A percentile compares a stretch with the other conserved stretches of the same genome.
Conservation (phyloP, 2,888 invertebrate species). For the Tryphoninae sp. region DNA sequence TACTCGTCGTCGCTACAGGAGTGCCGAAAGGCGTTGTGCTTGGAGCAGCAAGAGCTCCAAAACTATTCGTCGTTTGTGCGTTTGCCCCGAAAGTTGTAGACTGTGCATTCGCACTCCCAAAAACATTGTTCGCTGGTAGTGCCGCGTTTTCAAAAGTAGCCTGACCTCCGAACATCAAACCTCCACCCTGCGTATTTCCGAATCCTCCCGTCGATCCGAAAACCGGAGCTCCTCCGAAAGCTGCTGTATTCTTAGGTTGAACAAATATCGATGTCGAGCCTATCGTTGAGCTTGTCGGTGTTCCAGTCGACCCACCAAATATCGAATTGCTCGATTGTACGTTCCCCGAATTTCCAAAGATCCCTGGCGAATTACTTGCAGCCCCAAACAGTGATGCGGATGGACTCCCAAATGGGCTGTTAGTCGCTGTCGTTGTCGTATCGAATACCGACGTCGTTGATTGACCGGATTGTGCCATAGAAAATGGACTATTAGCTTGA, state of each 20-base stretch:
- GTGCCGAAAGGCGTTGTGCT: constrained; percentile 50
- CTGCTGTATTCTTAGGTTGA: constrained; percentile 67
- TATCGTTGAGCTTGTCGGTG: constrained; percentile 43
- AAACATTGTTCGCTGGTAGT: constrained; percentile 73
- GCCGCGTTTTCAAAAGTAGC: constrained; percentile 63
- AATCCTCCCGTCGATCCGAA: constrained; percentile 73
- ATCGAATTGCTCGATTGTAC: constrained; percentile 47
- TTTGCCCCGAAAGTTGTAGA: constrained; percentile 66
- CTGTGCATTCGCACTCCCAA: constrained; percentile 62
- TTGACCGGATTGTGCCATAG: constrained; percentile 70
- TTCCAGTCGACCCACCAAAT: constrained; percentile 56
- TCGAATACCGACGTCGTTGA: constrained; percentile 68
- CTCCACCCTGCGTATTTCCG: constrained; percentile 54
- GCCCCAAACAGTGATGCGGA: constrained; percentile 71
- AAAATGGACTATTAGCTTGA: constrained; percentile 69
- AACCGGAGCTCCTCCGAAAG: constrained; percentile 74
- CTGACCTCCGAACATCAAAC: constrained; percentile 69
- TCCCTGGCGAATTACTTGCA: constrained; percentile 61
- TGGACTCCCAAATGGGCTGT: constrained; percentile 64
- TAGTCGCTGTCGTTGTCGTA: constrained; percentile 61
- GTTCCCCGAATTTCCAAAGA: constrained; percentile 63
- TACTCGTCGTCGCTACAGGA: constrained; percentile 53
- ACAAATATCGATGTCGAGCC: constrained; percentile 70
- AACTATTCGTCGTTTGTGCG: constrained; percentile 59
- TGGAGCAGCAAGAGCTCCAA: constrained; percentile 55